These are phyloP conservation scores for Drosophila leonis DNA, from an alignment of 2,888 invertebrate genomes.

Conservation along the genomic window DNA sequence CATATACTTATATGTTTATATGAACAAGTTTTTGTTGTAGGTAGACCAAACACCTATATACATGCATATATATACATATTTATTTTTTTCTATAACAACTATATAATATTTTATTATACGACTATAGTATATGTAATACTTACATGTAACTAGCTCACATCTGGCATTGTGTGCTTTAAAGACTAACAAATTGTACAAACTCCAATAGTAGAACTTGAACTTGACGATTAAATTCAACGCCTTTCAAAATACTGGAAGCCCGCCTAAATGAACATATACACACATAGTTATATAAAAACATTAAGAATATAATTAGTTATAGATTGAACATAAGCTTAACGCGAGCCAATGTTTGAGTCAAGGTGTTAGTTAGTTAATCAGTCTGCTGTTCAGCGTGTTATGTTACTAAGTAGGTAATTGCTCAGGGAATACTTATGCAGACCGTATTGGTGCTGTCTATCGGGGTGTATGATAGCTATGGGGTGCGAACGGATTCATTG, in stretches of 20 bases:
- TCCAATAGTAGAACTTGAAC: constrained; percentile 24
- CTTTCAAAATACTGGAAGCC: constrained; percentile 56
- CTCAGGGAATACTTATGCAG: constrained; percentile 54
- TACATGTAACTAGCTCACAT: constrained; percentile 37
- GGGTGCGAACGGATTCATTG: constrained; percentile 19
- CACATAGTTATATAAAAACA: constrained; percentile 31
- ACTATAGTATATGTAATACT: constrained; percentile 23
- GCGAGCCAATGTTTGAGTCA: constrained; percentile 44
- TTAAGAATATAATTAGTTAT: constrained; percentile 31
- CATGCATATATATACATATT: constrained; percentile 4
- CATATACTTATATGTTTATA: background rate
- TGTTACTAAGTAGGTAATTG: constrained; percentile 43
- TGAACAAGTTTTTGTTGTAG: constrained; percentile 26
- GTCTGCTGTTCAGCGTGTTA: constrained; percentile 34
- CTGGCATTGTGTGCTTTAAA: constrained; percentile 47
- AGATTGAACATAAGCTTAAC: constrained; percentile 23
- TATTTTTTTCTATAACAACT: constrained; percentile 17
- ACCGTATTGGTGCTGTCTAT: constrained; percentile 17
- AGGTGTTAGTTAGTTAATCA: constrained; percentile 21
- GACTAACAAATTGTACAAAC: constrained; percentile 52
- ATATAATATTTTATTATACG: constrained; percentile 28
- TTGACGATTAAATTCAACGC: constrained; percentile 39
- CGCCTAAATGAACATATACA: constrained; percentile 59
- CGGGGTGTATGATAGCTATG: constrained; percentile 15
- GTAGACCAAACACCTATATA: constrained; percentile 30